Conservation (phyloP, 2,113 vertebrate genomes). For the crab-eating macaque (Macaca fascicularis) region T2T-MFA8v1.1 NC_088380.1:108660001-108660500, state of each 20-base stretch:
- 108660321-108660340: neutral
- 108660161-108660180: neutral
- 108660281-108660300: neutral
- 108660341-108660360: neutral
- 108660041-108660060: neutral
- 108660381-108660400: neutral
- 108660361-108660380: neutral
- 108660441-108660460: neutral
- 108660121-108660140: neutral
- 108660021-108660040: neutral
- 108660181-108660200: neutral
- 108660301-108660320: neutral
- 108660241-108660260: neutral
- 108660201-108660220: neutral
- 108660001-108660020: neutral
- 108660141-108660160: neutral
- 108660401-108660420: neutral
- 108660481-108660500: neutral
- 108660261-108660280: neutral
- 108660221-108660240: neutral
- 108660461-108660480: neutral
- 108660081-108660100: neutral
- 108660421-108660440: neutral
- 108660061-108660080: neutral
- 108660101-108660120: neutral